Evolutionary conservation across 1,140 invertebrate genomes (phyloP).

Genomic region (Ostrea edulis): DNA sequence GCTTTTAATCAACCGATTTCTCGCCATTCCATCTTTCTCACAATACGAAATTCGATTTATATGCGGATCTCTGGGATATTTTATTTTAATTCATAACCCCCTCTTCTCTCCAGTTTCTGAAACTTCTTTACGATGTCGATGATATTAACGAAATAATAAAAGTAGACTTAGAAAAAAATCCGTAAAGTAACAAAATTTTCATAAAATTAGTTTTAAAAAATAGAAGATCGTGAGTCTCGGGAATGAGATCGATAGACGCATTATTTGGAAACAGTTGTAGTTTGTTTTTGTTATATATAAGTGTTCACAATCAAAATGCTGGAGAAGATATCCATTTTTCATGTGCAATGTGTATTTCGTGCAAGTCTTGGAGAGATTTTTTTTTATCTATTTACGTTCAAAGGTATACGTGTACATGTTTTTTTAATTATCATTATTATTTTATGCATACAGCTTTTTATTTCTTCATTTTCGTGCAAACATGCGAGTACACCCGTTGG

Average conservation of each 20-base stretch:
- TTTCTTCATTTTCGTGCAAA: neutral
- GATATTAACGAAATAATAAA: too few species aligned
- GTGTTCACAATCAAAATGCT: neutral
- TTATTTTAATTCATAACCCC: neutral
- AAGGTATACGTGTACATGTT: too few species aligned
- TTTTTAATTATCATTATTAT: neutral
- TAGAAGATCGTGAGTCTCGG: too few species aligned
- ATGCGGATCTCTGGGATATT: neutral
- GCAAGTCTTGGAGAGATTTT: neutral
- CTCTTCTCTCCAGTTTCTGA: neutral
- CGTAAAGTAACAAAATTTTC: too few species aligned
- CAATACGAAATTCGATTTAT: neutral
- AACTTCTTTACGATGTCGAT: neutral
- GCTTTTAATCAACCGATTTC: neutral
- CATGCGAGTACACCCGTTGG: too few species aligned
- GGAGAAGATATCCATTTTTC: too few species aligned
- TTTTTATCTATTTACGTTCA: neutral
- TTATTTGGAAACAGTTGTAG: too few species aligned
- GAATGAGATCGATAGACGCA: too few species aligned
- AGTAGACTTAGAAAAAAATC: too few species aligned
- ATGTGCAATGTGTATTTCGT: neutral
- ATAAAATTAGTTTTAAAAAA: too few species aligned
- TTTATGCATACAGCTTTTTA: neutral
- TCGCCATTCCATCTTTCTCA: constrained; percentile 9
- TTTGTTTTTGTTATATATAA: neutral